Conservation (phyloP, 2,888 invertebrate genomes). For the Aethes cnicana region DNA sequence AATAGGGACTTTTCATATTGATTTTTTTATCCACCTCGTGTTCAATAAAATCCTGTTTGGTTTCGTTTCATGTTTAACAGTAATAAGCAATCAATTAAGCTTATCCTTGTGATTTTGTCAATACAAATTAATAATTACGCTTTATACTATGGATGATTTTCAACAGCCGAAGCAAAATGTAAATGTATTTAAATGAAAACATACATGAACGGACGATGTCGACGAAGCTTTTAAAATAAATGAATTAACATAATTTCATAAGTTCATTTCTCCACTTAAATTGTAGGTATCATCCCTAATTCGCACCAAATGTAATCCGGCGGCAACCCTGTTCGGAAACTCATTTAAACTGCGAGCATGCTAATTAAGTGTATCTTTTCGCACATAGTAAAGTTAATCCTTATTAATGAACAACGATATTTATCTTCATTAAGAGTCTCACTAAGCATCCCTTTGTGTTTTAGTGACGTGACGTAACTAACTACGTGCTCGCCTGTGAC, state of each 20-base stretch:
- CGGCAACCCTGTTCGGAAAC: conserved; percentile 9
- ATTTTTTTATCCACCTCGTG: conserved; percentile 10
- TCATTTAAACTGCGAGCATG: conserved; percentile 26
- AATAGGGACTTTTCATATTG: conserved; percentile 8
- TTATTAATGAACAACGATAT: conserved; percentile 76
- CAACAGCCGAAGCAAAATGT: no score
- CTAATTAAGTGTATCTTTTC: conserved; percentile 62
- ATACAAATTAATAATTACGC: no score
- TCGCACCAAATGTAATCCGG: conserved; percentile 8
- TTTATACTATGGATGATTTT: no score
- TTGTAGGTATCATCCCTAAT: conserved; percentile 2
- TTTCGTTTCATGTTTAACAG: no score
- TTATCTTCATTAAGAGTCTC: conserved; percentile 80
- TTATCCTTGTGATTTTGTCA: no score
- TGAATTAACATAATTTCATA: no score
- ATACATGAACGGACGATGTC: no score
- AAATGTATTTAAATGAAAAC: no score
- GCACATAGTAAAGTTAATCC: conserved; percentile 69
- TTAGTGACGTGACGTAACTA: conserved; percentile 71
- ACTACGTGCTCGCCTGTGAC: conserved; percentile 73
- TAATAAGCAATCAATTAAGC: no score
- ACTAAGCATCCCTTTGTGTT: conserved; percentile 77
- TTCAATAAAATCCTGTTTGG: no score
- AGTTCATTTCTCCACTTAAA: no score
- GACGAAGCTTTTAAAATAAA: no score